These are phyloP conservation scores for Gymnogyps californianus DNA, from an alignment of 2,113 vertebrate species.

Conservation along the genomic window DNA sequence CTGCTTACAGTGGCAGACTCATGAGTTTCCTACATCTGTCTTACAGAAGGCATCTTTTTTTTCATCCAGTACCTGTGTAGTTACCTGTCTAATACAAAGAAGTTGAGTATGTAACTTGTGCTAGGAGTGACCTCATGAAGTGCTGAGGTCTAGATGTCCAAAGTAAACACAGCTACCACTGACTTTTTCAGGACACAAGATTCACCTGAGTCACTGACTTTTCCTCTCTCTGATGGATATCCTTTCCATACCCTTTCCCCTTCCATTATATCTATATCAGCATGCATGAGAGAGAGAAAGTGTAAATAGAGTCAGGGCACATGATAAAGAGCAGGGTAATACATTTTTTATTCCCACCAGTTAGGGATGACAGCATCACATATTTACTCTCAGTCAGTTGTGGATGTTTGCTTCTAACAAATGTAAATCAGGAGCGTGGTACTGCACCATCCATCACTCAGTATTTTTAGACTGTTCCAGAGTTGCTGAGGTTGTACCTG, in stretches of 20 bases:
- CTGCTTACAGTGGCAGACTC: neutral
- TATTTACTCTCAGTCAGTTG: conserved; percentile 16
- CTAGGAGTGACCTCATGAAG: neutral
- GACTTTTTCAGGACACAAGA: neutral
- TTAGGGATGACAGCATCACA: conserved; percentile 30
- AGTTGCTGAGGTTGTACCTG: conserved; percentile 22
- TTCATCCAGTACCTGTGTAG: neutral
- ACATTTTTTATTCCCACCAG: conserved; percentile 46
- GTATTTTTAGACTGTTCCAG: conserved; percentile 32
- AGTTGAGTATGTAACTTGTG: neutral
- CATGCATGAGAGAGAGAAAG: neutral
- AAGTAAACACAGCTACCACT: neutral
- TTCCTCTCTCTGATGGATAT: neutral
- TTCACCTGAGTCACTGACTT: neutral
- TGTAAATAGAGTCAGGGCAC: conserved; percentile 28
- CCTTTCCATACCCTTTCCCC: neutral
- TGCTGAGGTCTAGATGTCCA: neutral
- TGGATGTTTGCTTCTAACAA: conserved; percentile 26
- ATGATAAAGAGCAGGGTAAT: conserved; percentile 22
- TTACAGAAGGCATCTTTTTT: neutral
- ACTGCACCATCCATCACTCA: neutral
- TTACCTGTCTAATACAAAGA: neutral
- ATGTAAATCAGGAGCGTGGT: conserved; percentile 24
- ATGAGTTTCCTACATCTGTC: neutral
- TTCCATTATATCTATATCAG: conserved; percentile 13